phyloP scores from a whole-genome alignment of 2,113 vertebrate genomes.

The Oncorhynchus tshawytscha region DNA sequence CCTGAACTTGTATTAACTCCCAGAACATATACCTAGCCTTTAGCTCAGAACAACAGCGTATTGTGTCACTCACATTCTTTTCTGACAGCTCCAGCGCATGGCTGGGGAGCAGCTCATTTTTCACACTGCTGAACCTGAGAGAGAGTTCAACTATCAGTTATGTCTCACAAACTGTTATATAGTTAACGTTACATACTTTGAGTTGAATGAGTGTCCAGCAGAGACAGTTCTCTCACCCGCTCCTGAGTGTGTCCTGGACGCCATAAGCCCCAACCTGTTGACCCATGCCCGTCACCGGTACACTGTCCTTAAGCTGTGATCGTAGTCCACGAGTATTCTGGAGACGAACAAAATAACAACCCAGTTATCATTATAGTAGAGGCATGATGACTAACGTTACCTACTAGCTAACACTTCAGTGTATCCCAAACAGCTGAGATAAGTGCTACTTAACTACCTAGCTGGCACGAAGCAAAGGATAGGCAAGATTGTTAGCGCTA shows the following conservation, averaged over 20 bases:
- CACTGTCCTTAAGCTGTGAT: slow-evolving; percentile 86
- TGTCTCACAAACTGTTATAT: background rate
- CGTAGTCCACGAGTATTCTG: slow-evolving; percentile 85
- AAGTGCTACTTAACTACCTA: no score
- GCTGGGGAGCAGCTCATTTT: slow-evolving; percentile 90
- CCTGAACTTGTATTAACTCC: background rate
- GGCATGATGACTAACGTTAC: background rate
- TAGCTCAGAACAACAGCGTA: background rate
- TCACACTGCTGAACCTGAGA: slow-evolving; percentile 85
- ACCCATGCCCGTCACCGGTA: slow-evolving; percentile 83
- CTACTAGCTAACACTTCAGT: no score
- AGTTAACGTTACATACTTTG: background rate
- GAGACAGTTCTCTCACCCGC: slow-evolving; percentile 72
- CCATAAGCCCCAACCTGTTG: slow-evolving; percentile 80
- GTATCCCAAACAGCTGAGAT: no score
- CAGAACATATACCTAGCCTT: no score
- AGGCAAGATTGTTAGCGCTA: no score
- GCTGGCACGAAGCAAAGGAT: no score
- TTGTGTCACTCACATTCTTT: slow-evolving; percentile 85
- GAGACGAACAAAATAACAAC: slow-evolving; percentile 2
- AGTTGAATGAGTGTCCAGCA: no score
- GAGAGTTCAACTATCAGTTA: background rate
- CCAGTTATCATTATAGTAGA: background rate
- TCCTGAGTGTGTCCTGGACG: slow-evolving; percentile 82
- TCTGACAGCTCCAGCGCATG: slow-evolving; percentile 91